Evolutionary conservation across 2,888 invertebrate species (phyloP).

Genomic region (Creontiades dilutus): DNA sequence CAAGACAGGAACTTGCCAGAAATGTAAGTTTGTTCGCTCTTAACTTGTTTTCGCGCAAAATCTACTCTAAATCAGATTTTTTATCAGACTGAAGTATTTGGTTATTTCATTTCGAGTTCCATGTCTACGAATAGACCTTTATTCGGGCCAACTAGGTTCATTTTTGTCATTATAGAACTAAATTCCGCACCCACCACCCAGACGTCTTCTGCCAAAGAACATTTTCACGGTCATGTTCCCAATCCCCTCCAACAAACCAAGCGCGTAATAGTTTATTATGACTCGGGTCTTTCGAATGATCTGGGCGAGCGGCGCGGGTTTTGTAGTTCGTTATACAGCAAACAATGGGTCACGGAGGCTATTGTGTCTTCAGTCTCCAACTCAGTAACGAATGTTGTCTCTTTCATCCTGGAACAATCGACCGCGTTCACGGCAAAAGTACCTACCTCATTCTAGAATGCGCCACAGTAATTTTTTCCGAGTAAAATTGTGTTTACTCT

Average conservation of each 20-base stretch:
- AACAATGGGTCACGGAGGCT: slow-evolving; percentile 32
- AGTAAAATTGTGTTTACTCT: background rate
- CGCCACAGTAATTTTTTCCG: background rate
- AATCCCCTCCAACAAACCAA: background rate
- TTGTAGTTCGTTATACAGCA: slow-evolving; percentile 29
- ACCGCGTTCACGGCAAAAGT: background rate
- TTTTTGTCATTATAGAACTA: too few relatives aligned
- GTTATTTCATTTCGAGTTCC: too few relatives aligned
- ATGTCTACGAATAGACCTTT: too few relatives aligned
- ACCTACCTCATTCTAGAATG: background rate
- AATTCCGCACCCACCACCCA: too few relatives aligned
- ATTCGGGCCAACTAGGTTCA: too few relatives aligned
- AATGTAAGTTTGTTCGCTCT: too few relatives aligned
- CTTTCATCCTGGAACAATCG: background rate
- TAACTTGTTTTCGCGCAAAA: too few relatives aligned
- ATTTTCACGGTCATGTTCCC: slow-evolving; percentile 27
- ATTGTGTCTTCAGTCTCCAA: slow-evolving; percentile 26
- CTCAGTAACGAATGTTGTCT: slow-evolving; percentile 1
- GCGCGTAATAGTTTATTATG: slow-evolving; percentile 42
- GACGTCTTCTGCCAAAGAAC: background rate
- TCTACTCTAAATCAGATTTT: too few relatives aligned
- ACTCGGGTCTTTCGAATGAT: slow-evolving; percentile 14
- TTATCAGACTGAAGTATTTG: too few relatives aligned
- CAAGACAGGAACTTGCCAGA: too few relatives aligned
- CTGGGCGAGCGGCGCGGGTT: slow-evolving; percentile 16